A percentile compares a stretch with the other conserved stretches of the same genome.
phyloP scores from a whole-genome alignment of 30 jellyfish, hydroid and myxozoan species.

The Aurelia aurita region DNA sequence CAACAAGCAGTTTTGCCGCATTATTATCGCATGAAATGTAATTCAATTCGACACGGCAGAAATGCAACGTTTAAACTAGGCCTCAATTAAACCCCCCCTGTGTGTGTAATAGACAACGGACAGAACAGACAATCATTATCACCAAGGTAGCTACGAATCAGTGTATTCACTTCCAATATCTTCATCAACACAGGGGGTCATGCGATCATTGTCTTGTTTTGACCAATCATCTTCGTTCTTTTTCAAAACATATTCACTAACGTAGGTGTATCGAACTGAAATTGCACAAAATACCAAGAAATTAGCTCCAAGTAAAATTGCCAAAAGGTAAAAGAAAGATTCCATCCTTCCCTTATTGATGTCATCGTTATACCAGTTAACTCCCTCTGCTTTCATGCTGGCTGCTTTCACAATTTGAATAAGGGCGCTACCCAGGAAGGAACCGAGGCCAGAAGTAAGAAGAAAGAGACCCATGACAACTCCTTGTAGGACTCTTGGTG shows the following conservation, averaged over 20 bases:
- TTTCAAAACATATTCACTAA: slow-evolving; percentile 28
- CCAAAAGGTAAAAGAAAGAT: slow-evolving; percentile 64
- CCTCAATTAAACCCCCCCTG: too few species aligned
- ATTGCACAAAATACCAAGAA: slow-evolving; percentile 71
- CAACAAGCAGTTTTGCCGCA: too few species aligned
- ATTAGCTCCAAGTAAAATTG: slow-evolving; percentile 69
- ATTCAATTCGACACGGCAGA: too few species aligned
- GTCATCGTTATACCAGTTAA: slow-evolving; percentile 69
- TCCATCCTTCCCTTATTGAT: slow-evolving; percentile 71
- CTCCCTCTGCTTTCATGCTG: slow-evolving; percentile 2
- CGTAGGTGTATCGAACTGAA: slow-evolving; percentile 72
- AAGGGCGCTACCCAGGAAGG: slow-evolving; percentile 83
- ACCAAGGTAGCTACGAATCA: too few species aligned
- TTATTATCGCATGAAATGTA: too few species aligned
- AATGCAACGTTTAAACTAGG: too few species aligned
- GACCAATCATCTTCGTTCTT: slow-evolving; percentile 68
- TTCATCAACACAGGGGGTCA: slow-evolving; percentile 13
- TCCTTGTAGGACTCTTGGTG: slow-evolving; percentile 94
- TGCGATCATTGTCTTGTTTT: neutral
- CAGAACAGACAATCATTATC: too few species aligned
- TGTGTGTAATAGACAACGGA: too few species aligned
- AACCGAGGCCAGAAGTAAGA: slow-evolving; percentile 85
- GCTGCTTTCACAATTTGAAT: slow-evolving; percentile 60
- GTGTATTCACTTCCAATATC: neutral
- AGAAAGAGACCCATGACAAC: slow-evolving; percentile 89